Evolutionary conservation across 2,797 vertebrate genomes (phyloP).

Genomic region (Caiman crocodilus): DNA sequence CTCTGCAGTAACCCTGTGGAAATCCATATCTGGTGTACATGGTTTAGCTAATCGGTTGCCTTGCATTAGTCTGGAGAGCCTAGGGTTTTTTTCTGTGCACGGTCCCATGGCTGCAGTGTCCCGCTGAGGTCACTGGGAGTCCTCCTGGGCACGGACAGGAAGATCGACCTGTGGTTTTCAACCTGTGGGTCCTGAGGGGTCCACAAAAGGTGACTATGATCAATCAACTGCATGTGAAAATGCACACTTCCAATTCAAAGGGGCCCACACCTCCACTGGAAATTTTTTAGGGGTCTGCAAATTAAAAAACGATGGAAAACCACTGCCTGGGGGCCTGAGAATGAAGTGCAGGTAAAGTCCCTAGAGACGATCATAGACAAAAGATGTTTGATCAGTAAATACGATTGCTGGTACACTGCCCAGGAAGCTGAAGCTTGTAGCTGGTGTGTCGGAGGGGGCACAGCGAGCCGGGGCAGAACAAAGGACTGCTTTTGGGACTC

Average conservation of each 20-base stretch:
- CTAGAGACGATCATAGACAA: background rate
- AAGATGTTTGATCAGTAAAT: background rate
- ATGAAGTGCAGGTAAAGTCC: background rate
- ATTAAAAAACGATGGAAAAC: background rate
- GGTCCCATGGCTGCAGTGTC: accelerated
- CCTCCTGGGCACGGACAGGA: accelerated
- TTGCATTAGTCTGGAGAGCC: background rate
- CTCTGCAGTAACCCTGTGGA: slow-evolving; percentile 49
- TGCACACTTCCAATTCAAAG: too few relatives aligned
- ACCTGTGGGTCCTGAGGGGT: too few relatives aligned
- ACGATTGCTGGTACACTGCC: background rate
- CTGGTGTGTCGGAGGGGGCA: background rate
- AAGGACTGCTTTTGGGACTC: background rate
- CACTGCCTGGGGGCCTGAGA: background rate
- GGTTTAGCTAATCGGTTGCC: slow-evolving; percentile 1
- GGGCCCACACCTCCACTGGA: too few relatives aligned
- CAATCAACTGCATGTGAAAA: too few relatives aligned
- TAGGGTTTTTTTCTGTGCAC: background rate
- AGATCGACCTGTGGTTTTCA: too few relatives aligned
- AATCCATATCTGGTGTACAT: slow-evolving; percentile 66
- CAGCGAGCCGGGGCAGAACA: background rate
- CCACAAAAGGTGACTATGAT: too few relatives aligned
- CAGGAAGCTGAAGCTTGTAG: background rate
- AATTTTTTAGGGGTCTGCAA: too few relatives aligned
- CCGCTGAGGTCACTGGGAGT: background rate